These are phyloP conservation scores for Siphlonurus alternatus DNA, from an alignment of 2,888 invertebrate genomes.

Conservation along the genomic window DNA sequence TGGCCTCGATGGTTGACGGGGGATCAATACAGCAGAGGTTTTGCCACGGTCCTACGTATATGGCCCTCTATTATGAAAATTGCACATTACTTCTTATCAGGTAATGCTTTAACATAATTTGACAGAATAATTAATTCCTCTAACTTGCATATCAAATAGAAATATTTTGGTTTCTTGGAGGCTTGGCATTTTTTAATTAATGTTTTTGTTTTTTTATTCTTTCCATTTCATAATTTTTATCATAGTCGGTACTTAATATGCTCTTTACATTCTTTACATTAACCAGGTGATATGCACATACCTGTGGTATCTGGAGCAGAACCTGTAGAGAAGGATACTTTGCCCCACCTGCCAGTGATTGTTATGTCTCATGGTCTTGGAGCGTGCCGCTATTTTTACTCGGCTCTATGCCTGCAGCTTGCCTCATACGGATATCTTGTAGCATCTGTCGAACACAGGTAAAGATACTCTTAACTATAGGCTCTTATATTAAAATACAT, in stretches of 20 bases:
- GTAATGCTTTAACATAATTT: constrained; percentile 15
- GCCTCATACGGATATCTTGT: constrained; percentile 48
- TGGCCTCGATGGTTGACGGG: constrained; percentile 39
- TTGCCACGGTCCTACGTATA: constrained; percentile 27
- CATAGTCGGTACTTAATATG: neutral
- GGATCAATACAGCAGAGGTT: constrained; percentile 34
- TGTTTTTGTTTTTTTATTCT: no score
- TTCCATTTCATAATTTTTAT: no score
- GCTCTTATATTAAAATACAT: constrained; percentile 9
- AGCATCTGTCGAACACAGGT: constrained; percentile 47
- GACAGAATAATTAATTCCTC: neutral
- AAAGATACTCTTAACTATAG: constrained; percentile 7
- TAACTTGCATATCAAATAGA: no score
- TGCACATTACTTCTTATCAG: constrained; percentile 22
- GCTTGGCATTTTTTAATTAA: no score
- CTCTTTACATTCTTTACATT: constrained; percentile 5
- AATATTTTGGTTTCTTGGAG: no score
- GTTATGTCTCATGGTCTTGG: constrained; percentile 49
- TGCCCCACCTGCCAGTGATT: constrained; percentile 34
- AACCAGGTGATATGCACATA: constrained; percentile 29
- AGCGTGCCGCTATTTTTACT: constrained; percentile 40
- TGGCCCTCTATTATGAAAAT: constrained; percentile 24
- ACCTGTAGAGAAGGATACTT: constrained; percentile 21
- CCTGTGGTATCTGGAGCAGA: constrained; percentile 35
- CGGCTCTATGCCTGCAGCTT: constrained; percentile 39